A percentile compares a stretch with the other conserved stretches of the same genome.
Evolutionary conservation across 2,888 invertebrate species (phyloP).

Genomic region (Myathropa florea): DNA sequence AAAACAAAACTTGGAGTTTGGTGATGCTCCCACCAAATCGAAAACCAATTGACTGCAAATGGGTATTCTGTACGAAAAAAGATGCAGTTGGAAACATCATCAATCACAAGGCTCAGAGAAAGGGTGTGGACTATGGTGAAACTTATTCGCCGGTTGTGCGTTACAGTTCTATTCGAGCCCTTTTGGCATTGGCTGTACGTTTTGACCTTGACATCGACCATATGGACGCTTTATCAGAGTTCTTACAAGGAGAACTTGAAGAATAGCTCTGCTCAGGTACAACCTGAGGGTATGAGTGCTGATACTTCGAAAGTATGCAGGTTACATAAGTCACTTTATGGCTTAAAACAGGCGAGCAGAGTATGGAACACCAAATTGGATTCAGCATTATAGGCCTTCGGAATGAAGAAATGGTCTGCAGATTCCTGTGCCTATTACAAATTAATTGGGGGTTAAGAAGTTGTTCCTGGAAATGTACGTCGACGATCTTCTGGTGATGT

Average conservation of each 20-base stretch:
- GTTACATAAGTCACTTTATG: not conserved
- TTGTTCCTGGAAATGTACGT: constrained; percentile 59
- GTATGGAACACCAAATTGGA: constrained; percentile 45
- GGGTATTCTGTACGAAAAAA: not conserved
- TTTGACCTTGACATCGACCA: constrained; percentile 12
- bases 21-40: not conserved
- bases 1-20: not conserved
- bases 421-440: constrained; percentile 50
- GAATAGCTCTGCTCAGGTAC: not conserved
- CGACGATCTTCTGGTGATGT: constrained; percentile 47
- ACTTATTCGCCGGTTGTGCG: not conserved
- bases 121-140: constrained; percentile 2
- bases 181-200: constrained; percentile 16
- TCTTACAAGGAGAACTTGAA: constrained; percentile 12
- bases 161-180: not conserved
- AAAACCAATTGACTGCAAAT: not conserved
- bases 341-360: constrained; percentile 25
- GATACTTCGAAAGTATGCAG: not conserved
- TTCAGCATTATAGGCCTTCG: not conserved
- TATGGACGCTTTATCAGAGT: constrained; percentile 13
- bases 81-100: constrained; percentile 12
- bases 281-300: not conserved
- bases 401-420: constrained; percentile 15
- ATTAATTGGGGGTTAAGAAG: constrained; percentile 9
- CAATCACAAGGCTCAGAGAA: constrained; percentile 10